Conservation (phyloP, 2,113 vertebrate genomes). For the Charadrius vociferus region DNA sequence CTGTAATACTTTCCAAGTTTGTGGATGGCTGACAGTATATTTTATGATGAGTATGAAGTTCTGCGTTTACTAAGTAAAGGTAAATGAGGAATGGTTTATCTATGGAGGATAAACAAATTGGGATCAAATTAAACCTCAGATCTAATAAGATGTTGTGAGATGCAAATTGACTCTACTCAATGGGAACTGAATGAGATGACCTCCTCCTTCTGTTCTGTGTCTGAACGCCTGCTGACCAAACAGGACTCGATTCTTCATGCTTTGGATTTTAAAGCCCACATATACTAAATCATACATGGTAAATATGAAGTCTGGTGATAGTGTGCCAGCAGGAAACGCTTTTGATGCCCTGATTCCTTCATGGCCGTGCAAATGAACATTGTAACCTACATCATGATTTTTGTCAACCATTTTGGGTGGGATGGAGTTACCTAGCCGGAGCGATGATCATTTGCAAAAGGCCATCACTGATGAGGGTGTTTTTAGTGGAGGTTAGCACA, state of each 20-base stretch:
- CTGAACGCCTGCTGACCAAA: not conserved
- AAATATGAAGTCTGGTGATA: not conserved
- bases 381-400: not conserved
- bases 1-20: not conserved
- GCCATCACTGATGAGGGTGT: not conserved
- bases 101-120: not conserved
- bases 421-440: not conserved
- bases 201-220: not conserved
- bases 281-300: not conserved
- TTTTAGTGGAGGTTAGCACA: not conserved
- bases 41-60: not conserved
- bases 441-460: not conserved
- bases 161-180: not conserved
- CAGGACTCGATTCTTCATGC: not conserved
- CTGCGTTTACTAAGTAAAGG: not conserved
- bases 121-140: not conserved
- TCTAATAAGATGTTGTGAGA: not conserved
- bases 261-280: not conserved
- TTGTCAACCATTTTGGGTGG: not conserved
- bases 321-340: not conserved
- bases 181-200: not conserved
- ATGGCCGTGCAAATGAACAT: rapidly evolving
- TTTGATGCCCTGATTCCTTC: not conserved
- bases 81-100: not conserved
- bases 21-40: not conserved